These are phyloP conservation scores for Emydoidea blandingii DNA, from an alignment of 2,797 vertebrate genomes.

Conservation along the genomic window DNA sequence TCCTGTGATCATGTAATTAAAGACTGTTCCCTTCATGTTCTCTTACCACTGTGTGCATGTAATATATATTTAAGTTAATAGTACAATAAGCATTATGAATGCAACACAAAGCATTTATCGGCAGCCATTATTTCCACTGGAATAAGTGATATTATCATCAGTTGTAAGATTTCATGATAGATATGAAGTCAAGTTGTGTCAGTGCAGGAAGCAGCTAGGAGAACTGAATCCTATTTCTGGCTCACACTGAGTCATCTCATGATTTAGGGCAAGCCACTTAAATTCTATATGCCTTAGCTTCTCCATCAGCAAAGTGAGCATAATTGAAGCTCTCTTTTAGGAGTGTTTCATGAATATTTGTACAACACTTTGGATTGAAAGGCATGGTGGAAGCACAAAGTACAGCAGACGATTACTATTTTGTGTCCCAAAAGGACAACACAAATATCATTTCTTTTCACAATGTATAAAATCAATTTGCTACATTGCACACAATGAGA, in stretches of 20 bases:
- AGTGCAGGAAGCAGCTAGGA: background rate
- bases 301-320: background rate
- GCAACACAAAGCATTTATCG: conserved; percentile 3
- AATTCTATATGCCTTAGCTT: background rate
- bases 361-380: background rate
- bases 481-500: conserved; percentile 36
- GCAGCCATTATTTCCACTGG: background rate
- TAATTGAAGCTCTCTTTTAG: background rate
- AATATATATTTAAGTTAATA: background rate
- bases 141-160: background rate
- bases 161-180: background rate
- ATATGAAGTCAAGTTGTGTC: conserved; percentile 16
- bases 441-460: conserved; percentile 6
- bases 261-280: background rate
- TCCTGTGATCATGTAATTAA: background rate
- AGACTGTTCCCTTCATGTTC: background rate
- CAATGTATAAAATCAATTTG: conserved; percentile 23
- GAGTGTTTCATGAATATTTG: background rate
- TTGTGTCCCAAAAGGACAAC: background rate
- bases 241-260: background rate
- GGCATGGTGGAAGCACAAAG: background rate
- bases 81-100: background rate
- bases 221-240: background rate
- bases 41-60: background rate
- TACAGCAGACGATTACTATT: background rate